Percentiles rank a stretch among this genome's conserved stretches.
Evolutionary conservation across 2,888 invertebrate species (phyloP).

Genomic region (Hemistola chrysoprasaria): DNA sequence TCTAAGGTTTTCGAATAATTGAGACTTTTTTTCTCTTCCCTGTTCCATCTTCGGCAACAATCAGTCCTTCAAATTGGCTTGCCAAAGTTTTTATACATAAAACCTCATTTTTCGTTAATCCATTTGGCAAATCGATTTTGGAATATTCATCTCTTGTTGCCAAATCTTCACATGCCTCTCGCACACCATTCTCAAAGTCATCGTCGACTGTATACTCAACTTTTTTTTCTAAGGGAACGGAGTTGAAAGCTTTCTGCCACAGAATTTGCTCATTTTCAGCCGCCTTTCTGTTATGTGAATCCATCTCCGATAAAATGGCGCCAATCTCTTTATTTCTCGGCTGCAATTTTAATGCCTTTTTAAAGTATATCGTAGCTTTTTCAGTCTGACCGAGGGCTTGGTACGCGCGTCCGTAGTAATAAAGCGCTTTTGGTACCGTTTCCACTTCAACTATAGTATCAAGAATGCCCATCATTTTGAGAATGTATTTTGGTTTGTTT

Average conservation of each 20-base stretch:
- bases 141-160: slow-evolving; percentile 47
- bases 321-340: slow-evolving; percentile 71
- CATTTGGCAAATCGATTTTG: slow-evolving; percentile 58
- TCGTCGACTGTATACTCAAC: slow-evolving; percentile 53
- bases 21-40: slow-evolving; percentile 50
- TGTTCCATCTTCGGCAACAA: slow-evolving; percentile 49
- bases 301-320: slow-evolving; percentile 47
- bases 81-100: slow-evolving; percentile 54
- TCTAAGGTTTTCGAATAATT: slow-evolving; percentile 45
- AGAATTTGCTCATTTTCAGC: slow-evolving; percentile 49
- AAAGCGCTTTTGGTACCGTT: slow-evolving; percentile 62
- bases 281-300: slow-evolving; percentile 43
- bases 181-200: slow-evolving; percentile 54
- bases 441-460: slow-evolving; percentile 54
- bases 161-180: slow-evolving; percentile 62
- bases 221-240: slow-evolving; percentile 34
- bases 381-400: slow-evolving; percentile 55
- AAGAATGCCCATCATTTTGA: slow-evolving; percentile 61
- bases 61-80: slow-evolving; percentile 45
- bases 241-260: slow-evolving; percentile 61
- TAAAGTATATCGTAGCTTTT: slow-evolving; percentile 54
- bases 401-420: slow-evolving; percentile 60
- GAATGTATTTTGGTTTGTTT: slow-evolving; percentile 57
- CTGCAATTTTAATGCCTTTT: slow-evolving; percentile 65
- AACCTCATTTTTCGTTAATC: slow-evolving; percentile 53